These are phyloP conservation scores for Salvelinus alpinus DNA, from an alignment of 2,113 vertebrate species.

Conservation along the genomic window DNA sequence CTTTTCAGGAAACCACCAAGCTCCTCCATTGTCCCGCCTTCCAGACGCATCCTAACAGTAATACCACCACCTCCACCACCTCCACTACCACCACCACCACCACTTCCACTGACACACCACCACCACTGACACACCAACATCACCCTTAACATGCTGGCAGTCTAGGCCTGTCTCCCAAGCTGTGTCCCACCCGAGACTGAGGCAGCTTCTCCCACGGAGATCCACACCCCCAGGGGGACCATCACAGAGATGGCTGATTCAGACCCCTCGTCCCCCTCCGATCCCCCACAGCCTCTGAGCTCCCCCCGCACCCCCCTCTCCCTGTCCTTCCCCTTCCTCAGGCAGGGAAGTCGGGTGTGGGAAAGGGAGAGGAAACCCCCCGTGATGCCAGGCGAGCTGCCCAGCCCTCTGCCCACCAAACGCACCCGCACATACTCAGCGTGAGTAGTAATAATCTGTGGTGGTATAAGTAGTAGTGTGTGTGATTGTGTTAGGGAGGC, in stretches of 20 bases:
- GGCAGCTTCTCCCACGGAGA: slow-evolving; percentile 6
- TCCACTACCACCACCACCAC: too few species aligned
- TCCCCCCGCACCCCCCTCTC: slow-evolving; percentile 83
- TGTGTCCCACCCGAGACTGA: slow-evolving; percentile 23
- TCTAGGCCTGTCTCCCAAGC: slow-evolving; percentile 41
- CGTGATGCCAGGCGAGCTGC: slow-evolving; percentile 78
- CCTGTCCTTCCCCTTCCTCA: slow-evolving; percentile 89
- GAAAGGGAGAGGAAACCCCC: slow-evolving; percentile 86
- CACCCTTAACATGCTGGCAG: slow-evolving; percentile 54
- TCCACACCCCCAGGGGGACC: neutral
- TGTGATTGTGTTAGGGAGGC: neutral
- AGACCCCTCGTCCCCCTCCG: slow-evolving; percentile 65
- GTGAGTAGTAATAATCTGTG: slow-evolving; percentile 76
- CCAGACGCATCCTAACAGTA: neutral
- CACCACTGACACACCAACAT: slow-evolving; percentile 8
- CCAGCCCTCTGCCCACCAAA: slow-evolving; percentile 94
- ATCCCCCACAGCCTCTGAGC: slow-evolving; percentile 78
- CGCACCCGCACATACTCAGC: slow-evolving; percentile 96
- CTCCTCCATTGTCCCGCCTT: neutral
- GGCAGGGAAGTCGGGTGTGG: slow-evolving; percentile 89
- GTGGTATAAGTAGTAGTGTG: slow-evolving; percentile 50
- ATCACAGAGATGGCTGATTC: slow-evolving; percentile 81
- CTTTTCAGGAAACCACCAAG: slow-evolving; percentile 4
- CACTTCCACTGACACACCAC: neutral
- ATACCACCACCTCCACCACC: neutral